phyloP scores from a whole-genome alignment of 2,797 vertebrate genomes.

The Danio albolineatus region DNA sequence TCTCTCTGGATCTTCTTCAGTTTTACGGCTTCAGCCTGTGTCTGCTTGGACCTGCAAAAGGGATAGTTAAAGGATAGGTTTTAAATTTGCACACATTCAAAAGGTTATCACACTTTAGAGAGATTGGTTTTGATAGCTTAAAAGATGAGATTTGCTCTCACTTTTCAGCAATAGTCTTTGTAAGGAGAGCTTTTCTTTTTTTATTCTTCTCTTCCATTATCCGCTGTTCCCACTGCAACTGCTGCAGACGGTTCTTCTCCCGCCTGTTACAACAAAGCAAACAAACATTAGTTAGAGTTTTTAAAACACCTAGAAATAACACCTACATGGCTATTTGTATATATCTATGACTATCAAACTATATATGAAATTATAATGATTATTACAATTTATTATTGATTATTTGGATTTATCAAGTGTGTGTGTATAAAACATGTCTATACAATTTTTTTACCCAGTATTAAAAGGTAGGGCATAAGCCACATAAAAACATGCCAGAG shows the following conservation, averaged over 20 bases:
- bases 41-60: constrained; percentile 89
- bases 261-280: constrained; percentile 72
- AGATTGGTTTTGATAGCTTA: background rate
- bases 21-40: constrained; percentile 92
- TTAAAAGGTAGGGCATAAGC: too few species aligned
- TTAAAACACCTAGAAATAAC: too few species aligned
- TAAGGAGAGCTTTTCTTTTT: constrained; percentile 90
- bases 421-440: too few species aligned
- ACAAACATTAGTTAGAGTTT: too few species aligned
- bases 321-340: too few species aligned
- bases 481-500: too few species aligned
- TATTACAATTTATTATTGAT: too few species aligned
- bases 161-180: constrained; percentile 95
- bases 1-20: constrained; percentile 93
- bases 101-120: background rate
- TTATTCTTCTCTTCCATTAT: constrained; percentile 95
- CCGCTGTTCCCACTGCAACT: constrained; percentile 90
- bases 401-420: too few species aligned
- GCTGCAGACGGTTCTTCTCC: constrained; percentile 88
- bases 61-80: background rate
- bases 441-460: too few species aligned
- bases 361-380: too few species aligned
- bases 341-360: too few species aligned
- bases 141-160: constrained; percentile 64
- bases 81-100: background rate